Evolutionary conservation across 2,888 invertebrate species (phyloP), one percentile per base, ranked within the genome.

Genomic region (Aethes cnicana): DNA sequence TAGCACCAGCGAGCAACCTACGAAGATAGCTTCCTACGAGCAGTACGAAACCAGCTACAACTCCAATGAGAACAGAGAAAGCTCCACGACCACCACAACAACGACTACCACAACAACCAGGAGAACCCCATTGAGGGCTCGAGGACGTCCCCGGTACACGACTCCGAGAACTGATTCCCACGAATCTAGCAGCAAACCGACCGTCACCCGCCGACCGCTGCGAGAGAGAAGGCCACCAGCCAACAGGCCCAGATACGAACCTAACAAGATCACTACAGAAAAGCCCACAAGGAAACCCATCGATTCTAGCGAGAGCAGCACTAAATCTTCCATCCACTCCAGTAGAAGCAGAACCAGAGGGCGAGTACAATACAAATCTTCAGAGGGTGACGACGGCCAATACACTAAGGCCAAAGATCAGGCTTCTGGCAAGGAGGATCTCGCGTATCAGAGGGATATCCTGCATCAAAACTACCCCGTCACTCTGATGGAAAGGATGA

Each of bases 401-500:
- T 76, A 81, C 26, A 79, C 68, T 44, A 79, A 65, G 62, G 62
- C 65, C 33, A 81, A 75, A 53, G 60, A 61, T 25, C 67, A 69
- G n/a, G n/a, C n/a, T n/a, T n/a, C n/a, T 9, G 69, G 53, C 8
- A 84, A 84, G 60, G 81, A 77, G 50, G 89, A 90, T 50, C 68
- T 92, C 55, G 92, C 92, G 1, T 92, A 92, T 58, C 92, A 92
- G 72, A 83, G 92, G 55, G 92, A 92, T 66, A 89, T 92, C 2
- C 68, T 92, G 3, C 92, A 92, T 61, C 92, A 92, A 65, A 92
- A 92, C 59, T 92, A 92, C 63, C 92, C 92, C 1, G 91, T 92
- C 0, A 92, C 92, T 4, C 58, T 90, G 16, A 84, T 84, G 77
- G 90, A 90, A 66, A 74, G 87, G 56, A 74, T 72, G 54, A 90